phyloP scores from a whole-genome alignment of 2,797 vertebrate species.

The Cynopterus sphinx region DNA sequence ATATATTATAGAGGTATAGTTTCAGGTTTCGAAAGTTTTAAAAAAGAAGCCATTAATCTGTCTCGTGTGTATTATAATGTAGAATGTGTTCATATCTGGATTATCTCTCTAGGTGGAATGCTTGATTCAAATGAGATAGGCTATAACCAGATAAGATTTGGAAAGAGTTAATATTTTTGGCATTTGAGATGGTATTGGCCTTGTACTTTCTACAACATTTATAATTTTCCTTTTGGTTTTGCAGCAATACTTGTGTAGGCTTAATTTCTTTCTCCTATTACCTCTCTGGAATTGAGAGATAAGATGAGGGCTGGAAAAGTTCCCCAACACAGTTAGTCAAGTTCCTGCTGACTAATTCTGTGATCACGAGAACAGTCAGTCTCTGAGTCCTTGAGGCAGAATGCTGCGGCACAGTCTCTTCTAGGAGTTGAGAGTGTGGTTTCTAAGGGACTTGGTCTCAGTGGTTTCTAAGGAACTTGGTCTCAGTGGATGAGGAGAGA shows the following conservation, averaged over 20 bases:
- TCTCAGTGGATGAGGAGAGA: neutral
- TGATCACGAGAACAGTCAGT: neutral
- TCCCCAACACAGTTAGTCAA: neutral
- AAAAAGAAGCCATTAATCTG: neutral
- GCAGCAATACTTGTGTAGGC: neutral
- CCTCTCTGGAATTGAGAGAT: conserved; percentile 44
- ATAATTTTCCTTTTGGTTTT: conserved; percentile 49
- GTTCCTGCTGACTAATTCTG: conserved; percentile 47
- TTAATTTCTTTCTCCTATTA: conserved; percentile 23
- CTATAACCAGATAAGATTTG: neutral
- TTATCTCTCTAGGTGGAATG: neutral
- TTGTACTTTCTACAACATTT: neutral
- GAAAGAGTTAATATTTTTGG: neutral
- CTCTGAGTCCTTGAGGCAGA: neutral
- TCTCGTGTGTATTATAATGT: neutral
- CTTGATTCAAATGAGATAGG: conserved; percentile 10
- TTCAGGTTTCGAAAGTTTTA: neutral
- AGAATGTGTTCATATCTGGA: neutral
- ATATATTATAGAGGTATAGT: neutral
- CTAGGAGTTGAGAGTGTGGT: neutral
- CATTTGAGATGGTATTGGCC: neutral
- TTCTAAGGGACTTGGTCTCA: too few species aligned
- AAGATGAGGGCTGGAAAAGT: conserved; percentile 36
- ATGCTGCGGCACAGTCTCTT: rapidly evolving
- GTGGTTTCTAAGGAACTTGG: neutral